These are phyloP conservation scores for Abscondita cerata DNA, from an alignment of 2,888 invertebrate species.

Conservation along the genomic window DNA sequence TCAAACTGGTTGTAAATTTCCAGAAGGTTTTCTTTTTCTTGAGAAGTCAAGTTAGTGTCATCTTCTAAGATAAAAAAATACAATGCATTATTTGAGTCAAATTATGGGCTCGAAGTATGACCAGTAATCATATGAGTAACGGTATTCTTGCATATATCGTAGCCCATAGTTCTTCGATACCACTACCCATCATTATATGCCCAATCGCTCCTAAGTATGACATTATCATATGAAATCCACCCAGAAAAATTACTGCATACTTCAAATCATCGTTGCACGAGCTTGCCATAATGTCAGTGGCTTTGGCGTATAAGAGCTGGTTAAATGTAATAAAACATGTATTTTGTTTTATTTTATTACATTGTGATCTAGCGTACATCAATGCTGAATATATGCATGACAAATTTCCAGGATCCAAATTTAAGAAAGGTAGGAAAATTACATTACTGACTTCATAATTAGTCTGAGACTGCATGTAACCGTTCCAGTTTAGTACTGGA, in stretches of 20 bases:
- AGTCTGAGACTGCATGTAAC: not conserved
- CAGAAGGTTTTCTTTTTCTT: not conserved
- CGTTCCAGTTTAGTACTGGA: not conserved
- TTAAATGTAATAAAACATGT: not conserved
- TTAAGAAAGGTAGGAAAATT: not conserved
- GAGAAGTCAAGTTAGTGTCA: not conserved
- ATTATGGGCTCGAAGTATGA: not conserved
- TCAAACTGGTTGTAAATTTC: not conserved
- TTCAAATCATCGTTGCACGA: no score
- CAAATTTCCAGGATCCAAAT: not conserved
- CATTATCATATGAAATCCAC: not conserved
- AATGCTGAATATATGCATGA: not conserved
- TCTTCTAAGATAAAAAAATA: not conserved
- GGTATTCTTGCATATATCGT: not conserved
- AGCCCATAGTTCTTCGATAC: not conserved
- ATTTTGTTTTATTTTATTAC: no score
- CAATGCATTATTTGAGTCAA: not conserved
- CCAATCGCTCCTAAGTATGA: not conserved
- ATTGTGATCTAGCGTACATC: not conserved
- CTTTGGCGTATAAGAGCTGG: not conserved
- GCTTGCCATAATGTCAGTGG: not conserved
- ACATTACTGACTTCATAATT: not conserved
- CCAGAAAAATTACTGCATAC: no score
- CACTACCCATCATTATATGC: not conserved
- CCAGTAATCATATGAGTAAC: not conserved